These are phyloP conservation scores for Caenorhabditis wallacei DNA, from an alignment of 2,888 invertebrate genomes.

Conservation along the genomic window DNA sequence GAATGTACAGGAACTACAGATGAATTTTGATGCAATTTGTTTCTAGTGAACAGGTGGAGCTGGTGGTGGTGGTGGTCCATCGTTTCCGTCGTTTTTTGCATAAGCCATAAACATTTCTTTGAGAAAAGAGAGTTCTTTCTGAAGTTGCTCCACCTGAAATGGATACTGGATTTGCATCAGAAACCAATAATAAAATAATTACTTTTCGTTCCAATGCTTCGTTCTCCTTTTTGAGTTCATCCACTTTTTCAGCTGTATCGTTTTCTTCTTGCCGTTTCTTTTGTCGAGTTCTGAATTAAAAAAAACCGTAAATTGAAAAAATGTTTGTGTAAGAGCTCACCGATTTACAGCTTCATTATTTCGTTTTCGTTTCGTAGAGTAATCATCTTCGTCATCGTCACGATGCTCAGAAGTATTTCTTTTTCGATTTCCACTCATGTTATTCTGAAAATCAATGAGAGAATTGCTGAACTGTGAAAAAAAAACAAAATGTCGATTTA, in stretches of 20 bases:
- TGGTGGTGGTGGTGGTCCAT: slow-evolving; percentile 41
- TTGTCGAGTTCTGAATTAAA: slow-evolving; percentile 77
- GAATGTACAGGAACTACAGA: slow-evolving; percentile 33
- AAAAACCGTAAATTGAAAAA: not conserved
- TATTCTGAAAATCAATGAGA: not conserved
- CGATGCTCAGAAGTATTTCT: slow-evolving; percentile 42
- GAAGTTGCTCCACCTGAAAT: slow-evolving; percentile 79
- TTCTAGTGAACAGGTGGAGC: not conserved
- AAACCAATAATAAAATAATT: not conserved
- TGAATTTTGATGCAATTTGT: not conserved
- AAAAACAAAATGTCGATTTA: slow-evolving; percentile 18
- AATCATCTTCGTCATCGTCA: slow-evolving; percentile 72
- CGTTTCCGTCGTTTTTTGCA: slow-evolving; percentile 69
- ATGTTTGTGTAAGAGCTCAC: slow-evolving; percentile 44
- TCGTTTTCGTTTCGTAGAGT: slow-evolving; percentile 78
- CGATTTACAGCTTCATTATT: slow-evolving; percentile 83
- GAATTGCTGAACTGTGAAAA: not conserved
- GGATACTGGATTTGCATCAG: not conserved
- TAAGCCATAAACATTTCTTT: slow-evolving; percentile 83
- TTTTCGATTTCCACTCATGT: slow-evolving; percentile 60
- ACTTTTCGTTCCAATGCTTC: slow-evolving; percentile 80
- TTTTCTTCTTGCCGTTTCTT: slow-evolving; percentile 82
- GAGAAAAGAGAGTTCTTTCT: slow-evolving; percentile 80
- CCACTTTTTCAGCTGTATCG: slow-evolving; percentile 78
- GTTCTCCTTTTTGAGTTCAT: slow-evolving; percentile 81